Evolutionary conservation across 2,888 invertebrate species (phyloP).

Genomic region (Caenorhabditis macrosperma): DNA sequence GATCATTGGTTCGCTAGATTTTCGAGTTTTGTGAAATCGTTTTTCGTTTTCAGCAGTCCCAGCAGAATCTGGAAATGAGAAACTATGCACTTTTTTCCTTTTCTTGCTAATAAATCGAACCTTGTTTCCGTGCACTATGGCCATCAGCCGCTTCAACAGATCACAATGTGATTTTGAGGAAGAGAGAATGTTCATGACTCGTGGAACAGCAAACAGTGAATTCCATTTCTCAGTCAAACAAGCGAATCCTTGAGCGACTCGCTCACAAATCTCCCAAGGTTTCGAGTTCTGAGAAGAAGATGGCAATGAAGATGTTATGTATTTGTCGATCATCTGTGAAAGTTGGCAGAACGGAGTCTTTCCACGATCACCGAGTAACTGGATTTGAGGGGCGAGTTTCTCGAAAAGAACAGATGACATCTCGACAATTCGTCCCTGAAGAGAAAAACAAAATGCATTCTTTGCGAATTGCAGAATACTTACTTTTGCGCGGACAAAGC

Average conservation of each 20-base stretch:
- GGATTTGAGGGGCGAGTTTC: constrained; percentile 11
- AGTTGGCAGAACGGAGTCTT: constrained; percentile 24
- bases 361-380: constrained; percentile 14
- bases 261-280: not conserved
- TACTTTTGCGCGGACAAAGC: not conserved
- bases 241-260: constrained; percentile 8
- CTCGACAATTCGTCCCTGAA: not conserved
- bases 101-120: not conserved
- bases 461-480: no score
- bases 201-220: not conserved
- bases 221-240: constrained; percentile 29
- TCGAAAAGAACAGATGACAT: constrained; percentile 25
- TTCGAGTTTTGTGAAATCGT: not conserved
- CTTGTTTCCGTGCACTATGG: constrained; percentile 1
- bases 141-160: constrained; percentile 1
- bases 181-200: constrained; percentile 3
- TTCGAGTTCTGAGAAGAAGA: not conserved
- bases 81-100: not conserved
- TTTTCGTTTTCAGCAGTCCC: not conserved
- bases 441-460: no score
- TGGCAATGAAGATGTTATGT: not conserved
- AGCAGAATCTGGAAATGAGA: constrained; percentile 20
- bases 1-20: not conserved
- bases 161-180: not conserved
- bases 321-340: not conserved